Conservation (phyloP, 2,797 vertebrate genomes). For the Hylomyscus alleni region DNA sequence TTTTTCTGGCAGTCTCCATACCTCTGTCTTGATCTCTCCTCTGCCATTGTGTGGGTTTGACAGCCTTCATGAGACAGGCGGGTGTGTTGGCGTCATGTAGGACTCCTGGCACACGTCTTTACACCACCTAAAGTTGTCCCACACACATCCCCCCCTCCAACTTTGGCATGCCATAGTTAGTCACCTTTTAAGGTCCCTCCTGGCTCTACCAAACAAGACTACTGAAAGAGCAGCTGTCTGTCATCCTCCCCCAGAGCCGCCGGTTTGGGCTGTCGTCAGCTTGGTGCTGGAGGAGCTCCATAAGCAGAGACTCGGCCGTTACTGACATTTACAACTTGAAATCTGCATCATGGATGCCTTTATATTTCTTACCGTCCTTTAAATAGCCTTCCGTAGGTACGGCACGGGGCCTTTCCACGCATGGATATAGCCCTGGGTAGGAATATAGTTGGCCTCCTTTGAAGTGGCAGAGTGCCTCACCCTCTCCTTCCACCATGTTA, state of each 20-base stretch:
- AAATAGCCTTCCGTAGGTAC: conserved; percentile 26
- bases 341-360: conserved; percentile 64
- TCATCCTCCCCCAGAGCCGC: conserved; percentile 72
- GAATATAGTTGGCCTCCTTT: neutral
- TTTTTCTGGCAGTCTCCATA: neutral
- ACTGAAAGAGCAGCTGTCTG: conserved; percentile 78
- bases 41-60: conserved; percentile 46
- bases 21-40: conserved; percentile 2
- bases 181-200: conserved; percentile 51
- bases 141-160: neutral
- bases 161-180: conserved; percentile 1
- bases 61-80: conserved; percentile 39
- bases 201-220: conserved; percentile 62
- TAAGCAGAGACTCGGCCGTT: conserved; percentile 54
- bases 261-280: conserved; percentile 57
- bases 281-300: conserved; percentile 77
- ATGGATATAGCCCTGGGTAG: neutral
- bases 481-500: accelerated
- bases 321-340: conserved; percentile 76
- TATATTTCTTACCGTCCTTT: conserved; percentile 26
- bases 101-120: conserved; percentile 60
- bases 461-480: neutral
- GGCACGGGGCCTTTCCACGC: neutral
- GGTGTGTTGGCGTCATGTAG: neutral
- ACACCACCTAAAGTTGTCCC: conserved; percentile 52